Percentiles rank a stretch among this genome's conserved stretches.
Evolutionary conservation across 2,888 invertebrate genomes (phyloP).

Genomic region (Xylophagus ater): DNA sequence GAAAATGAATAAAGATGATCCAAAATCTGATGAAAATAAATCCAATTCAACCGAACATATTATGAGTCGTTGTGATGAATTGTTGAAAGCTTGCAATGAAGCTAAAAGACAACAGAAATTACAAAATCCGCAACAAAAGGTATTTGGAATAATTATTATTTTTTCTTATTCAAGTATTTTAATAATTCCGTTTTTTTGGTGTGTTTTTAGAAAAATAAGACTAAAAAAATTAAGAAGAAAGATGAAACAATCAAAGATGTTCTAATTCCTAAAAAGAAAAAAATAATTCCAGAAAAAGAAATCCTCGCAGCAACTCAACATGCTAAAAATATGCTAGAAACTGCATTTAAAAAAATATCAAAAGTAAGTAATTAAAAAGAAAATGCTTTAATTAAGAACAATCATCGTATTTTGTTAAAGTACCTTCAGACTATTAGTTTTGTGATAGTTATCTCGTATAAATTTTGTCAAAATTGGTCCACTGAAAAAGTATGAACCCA

Average conservation of each 20-base stretch:
- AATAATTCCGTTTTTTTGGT: neutral
- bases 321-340: neutral
- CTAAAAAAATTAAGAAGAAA: constrained; percentile 16
- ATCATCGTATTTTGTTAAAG: no score
- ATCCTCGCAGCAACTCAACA: no score
- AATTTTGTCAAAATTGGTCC: no score
- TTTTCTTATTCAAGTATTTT: neutral
- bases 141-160: neutral
- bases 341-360: neutral
- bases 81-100: constrained; percentile 27
- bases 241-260: constrained; percentile 14
- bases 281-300: no score
- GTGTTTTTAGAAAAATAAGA: constrained; percentile 19
- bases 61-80: constrained; percentile 25
- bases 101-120: constrained; percentile 25
- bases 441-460: no score
- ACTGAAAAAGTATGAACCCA: no score
- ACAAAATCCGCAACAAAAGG: constrained; percentile 8
- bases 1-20: no score
- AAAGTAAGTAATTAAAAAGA: neutral
- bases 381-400: constrained; percentile 19
- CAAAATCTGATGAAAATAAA: no score
- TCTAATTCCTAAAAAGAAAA: no score
- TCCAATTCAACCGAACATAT: no score
- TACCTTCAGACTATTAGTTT: no score